phyloP scores from a whole-genome alignment of 2,113 vertebrate species.

The Trematomus loennbergii region DNA sequence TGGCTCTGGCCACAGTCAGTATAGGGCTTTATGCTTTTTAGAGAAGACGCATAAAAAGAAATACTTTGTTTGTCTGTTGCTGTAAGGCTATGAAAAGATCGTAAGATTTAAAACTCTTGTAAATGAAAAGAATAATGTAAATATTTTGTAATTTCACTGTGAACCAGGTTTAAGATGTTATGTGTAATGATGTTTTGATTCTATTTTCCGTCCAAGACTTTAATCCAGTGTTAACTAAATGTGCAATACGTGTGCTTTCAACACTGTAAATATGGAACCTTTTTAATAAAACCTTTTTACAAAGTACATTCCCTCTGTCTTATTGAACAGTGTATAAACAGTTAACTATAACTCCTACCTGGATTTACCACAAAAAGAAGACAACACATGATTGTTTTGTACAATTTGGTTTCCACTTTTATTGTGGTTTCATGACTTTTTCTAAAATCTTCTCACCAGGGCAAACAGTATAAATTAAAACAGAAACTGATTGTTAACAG shows the following conservation, averaged over 20 bases:
- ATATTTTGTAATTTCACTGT: conserved; percentile 12
- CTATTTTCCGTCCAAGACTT: background rate
- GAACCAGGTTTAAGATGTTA: background rate
- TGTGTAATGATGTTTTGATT: background rate
- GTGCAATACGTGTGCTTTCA: conserved; percentile 27
- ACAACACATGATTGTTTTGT: conserved; percentile 9
- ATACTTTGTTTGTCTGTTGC: background rate
- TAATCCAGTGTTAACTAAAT: background rate
- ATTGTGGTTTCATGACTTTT: conserved; percentile 61
- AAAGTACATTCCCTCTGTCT: background rate
- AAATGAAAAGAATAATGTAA: background rate
- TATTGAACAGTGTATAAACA: background rate
- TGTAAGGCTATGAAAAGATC: background rate
- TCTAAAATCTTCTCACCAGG: conserved; percentile 46
- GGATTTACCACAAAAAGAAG: background rate
- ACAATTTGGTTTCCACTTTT: conserved; percentile 69
- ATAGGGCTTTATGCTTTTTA: conserved; percentile 79
- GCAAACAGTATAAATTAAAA: conserved; percentile 66
- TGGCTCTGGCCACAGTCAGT: conserved; percentile 76
- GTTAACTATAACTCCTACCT: no score
- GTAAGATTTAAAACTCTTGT: conserved; percentile 3
- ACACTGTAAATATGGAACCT: conserved; percentile 42
- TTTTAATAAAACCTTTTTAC: conserved; percentile 46
- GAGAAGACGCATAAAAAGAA: background rate
- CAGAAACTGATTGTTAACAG: conserved; percentile 48